Conservation (phyloP, 2,113 vertebrate genomes). For the Thryonomys swinderianus region DNA sequence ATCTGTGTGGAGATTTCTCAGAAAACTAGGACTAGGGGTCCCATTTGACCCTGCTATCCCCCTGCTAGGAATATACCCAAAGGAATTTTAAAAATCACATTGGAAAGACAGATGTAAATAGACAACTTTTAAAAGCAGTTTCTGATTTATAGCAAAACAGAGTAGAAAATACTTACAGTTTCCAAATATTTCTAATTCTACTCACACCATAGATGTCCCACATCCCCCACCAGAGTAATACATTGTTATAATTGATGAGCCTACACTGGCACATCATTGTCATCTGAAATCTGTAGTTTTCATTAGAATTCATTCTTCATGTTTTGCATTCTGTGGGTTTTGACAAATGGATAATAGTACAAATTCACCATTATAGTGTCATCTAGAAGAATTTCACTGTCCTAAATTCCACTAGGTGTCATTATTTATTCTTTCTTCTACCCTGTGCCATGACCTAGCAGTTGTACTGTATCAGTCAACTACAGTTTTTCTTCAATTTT, state of each 20-base stretch:
- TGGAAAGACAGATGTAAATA: no score
- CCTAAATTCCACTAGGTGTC: background rate
- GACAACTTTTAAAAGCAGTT: background rate
- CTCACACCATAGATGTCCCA: background rate
- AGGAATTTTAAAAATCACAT: no score
- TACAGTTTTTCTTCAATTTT: background rate
- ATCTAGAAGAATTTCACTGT: background rate
- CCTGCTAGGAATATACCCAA: no score
- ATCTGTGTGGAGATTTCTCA: no score
- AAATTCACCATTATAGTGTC: background rate
- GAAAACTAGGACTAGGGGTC: no score
- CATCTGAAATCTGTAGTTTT: background rate
- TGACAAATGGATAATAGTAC: background rate
- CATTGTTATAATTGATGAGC: background rate
- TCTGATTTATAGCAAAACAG: background rate
- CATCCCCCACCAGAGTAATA: background rate
- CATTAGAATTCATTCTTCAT: background rate
- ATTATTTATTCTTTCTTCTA: background rate
- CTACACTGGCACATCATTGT: no score
- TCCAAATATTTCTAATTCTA: background rate
- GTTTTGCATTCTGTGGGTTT: background rate
- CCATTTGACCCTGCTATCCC: no score
- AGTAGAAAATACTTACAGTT: background rate
- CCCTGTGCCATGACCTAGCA: rapidly evolving
- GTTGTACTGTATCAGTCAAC: background rate